These are phyloP conservation scores for Lepidurus couesii DNA, from an alignment of 1,140 invertebrate genomes.

Conservation along the genomic window DNA sequence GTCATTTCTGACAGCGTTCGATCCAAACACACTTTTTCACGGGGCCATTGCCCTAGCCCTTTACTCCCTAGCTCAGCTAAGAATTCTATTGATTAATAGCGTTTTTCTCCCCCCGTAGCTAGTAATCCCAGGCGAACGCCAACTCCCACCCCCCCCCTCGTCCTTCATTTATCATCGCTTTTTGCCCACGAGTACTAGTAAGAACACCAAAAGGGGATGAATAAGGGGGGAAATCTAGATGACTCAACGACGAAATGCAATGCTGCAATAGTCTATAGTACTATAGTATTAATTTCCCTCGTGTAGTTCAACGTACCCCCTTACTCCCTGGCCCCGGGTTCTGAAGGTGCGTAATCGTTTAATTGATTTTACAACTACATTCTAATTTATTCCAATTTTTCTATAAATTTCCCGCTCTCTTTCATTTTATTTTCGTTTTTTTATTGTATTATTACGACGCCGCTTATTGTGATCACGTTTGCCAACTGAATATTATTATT, in stretches of 20 bases:
- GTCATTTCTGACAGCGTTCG: no score
- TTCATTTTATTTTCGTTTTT: no score
- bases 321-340: no score
- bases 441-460: no score
- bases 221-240: not conserved
- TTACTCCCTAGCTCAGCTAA: not conserved
- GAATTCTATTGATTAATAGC: not conserved
- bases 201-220: not conserved
- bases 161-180: not conserved
- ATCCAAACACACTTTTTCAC: not conserved
- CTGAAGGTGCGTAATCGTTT: no score
- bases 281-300: constrained; percentile 4
- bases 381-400: no score
- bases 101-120: not conserved
- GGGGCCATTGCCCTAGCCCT: not conserved
- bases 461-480: no score
- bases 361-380: no score
- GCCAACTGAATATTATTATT: no score
- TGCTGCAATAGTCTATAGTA: not conserved
- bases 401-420: no score
- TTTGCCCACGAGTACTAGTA: not conserved
- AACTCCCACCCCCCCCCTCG: not conserved
- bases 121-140: not conserved
- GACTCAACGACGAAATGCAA: not conserved
- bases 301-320: no score